Evolutionary conservation across 2,888 invertebrate genomes (phyloP).

Genomic region (Drosophila differens): DNA sequence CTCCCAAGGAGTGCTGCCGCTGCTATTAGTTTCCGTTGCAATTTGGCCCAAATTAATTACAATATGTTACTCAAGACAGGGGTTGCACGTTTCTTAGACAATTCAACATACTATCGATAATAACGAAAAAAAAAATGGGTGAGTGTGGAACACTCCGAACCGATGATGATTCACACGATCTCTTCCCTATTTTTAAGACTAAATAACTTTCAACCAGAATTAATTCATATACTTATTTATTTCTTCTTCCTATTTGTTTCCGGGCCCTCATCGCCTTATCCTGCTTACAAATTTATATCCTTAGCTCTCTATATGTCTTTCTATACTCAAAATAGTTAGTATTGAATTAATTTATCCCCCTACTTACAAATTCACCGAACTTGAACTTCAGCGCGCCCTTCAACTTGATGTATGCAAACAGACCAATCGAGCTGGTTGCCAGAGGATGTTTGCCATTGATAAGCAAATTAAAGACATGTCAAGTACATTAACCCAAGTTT

Average conservation of each 20-base stretch:
- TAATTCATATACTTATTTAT: not conserved
- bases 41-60: slow-evolving; percentile 32
- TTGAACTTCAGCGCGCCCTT: slow-evolving; percentile 78
- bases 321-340: not conserved
- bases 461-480: slow-evolving; percentile 54
- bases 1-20: slow-evolving; percentile 32
- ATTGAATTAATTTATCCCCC: not conserved
- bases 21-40: slow-evolving; percentile 23
- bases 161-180: not conserved
- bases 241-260: not conserved
- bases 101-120: not conserved
- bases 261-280: not conserved
- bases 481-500: slow-evolving; percentile 41
- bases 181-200: not conserved
- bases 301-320: not conserved
- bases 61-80: slow-evolving; percentile 18
- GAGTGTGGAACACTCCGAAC: not conserved
- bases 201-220: not conserved
- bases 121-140: not conserved
- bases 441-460: slow-evolving; percentile 76
- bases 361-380: slow-evolving; percentile 43
- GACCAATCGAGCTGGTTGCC: not conserved
- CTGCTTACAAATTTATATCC: not conserved
- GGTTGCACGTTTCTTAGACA: slow-evolving; percentile 7
- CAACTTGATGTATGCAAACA: slow-evolving; percentile 58